These are phyloP conservation scores for Pontoporia blainvillei DNA, from an alignment of 2,113 vertebrate genomes.

Conservation along the genomic window DNA sequence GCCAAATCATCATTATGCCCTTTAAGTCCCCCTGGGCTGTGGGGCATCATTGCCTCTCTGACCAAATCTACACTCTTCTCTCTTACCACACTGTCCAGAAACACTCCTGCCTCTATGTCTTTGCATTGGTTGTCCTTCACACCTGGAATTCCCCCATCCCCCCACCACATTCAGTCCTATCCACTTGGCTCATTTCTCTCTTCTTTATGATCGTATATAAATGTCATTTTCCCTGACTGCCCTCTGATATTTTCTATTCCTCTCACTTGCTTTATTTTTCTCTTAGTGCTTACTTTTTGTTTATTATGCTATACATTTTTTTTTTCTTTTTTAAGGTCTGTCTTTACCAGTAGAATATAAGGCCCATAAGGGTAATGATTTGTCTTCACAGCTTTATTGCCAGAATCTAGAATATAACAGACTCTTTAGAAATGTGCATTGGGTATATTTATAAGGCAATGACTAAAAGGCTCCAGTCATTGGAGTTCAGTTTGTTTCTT, in stretches of 20 bases:
- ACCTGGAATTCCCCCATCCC: not conserved
- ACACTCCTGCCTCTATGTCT: not conserved
- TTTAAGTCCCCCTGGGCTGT: rapidly evolving
- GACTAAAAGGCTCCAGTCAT: not conserved
- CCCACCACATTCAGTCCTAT: too few species aligned
- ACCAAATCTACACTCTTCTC: not conserved
- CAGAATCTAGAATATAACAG: not conserved
- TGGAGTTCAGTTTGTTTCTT: not conserved
- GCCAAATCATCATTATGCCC: not conserved
- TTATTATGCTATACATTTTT: not conserved
- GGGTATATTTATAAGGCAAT: not conserved
- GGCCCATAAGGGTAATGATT: not conserved
- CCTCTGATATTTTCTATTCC: not conserved
- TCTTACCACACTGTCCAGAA: not conserved
- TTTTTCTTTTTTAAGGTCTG: not conserved
- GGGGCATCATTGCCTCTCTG: not conserved
- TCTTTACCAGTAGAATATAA: not conserved
- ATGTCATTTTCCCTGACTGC: not conserved
- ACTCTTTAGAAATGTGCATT: not conserved
- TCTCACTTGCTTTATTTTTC: not conserved
- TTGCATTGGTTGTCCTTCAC: not conserved
- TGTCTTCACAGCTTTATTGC: not conserved
- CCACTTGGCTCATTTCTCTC: not conserved
- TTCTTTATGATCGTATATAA: not conserved
- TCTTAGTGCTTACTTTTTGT: not conserved